Evolutionary conservation across 2,797 vertebrate genomes (phyloP), one percentile per base, ranked within the genome.

Genomic region (Cyclopterus lumpus): DNA sequence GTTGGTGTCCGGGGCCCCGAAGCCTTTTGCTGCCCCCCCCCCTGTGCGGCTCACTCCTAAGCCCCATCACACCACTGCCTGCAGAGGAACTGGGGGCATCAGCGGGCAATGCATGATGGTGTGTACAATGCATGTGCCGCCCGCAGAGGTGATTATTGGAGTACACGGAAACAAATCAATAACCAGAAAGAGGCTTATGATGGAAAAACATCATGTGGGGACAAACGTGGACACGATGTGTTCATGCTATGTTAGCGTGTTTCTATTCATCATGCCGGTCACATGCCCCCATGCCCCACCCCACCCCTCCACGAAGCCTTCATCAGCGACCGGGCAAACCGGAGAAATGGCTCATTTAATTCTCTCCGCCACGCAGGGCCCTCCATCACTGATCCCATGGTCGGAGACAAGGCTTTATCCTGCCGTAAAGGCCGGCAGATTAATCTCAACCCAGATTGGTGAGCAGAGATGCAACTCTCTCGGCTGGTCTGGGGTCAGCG

Each of bases 391-490:
- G 82, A 92, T 88, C 88, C 80, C 64, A 26, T 20, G 67, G 76
- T 81, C 74, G 81, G 62, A 82, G 73, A 86, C 78, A 32, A 73
- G 87, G 77, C 80, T 91, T 91, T 89, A 90, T 89, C 86, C 84
- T 8, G 70, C 79, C 32, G 14, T 85, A 67, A 76, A 88, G 42
- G 82, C 80, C 75, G 79, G 62, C 80, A 86, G 87, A 92, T 92
- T 92, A 90, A 88, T 90, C 83, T 85, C 77, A 80, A 76, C 51
- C 59, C 79, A 88, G 87, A 91, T 88, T 89, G 89, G 77, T 48
- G 79, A 75, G 77, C 30, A 1, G 77, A 44, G 79, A 86, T 73
- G 80, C 22, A 3, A 53, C 71, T 80, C 73, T 72, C 59, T 49
- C 44, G 36, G 87, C 86, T 82, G 86, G 83, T 89, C 86, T 79